Conservation (phyloP, 2,113 vertebrate genomes). For the Aegithalos caudatus region DNA sequence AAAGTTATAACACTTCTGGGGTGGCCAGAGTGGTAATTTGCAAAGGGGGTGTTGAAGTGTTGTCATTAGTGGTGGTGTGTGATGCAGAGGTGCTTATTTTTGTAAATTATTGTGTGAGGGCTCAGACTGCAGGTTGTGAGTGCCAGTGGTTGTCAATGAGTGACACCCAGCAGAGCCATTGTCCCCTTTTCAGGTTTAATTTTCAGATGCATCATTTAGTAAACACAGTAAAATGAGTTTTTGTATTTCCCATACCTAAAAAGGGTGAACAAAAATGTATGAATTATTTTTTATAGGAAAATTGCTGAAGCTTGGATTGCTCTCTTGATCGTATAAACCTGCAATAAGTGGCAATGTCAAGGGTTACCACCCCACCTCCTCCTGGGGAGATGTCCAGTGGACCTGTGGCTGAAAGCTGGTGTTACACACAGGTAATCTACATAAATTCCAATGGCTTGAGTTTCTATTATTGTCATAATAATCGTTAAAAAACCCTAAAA, state of each 20-base stretch:
- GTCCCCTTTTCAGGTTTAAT: not conserved
- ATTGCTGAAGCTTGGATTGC: constrained; percentile 64
- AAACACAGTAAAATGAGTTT: not conserved
- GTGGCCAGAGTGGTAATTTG: not conserved
- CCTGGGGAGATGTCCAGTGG: constrained; percentile 94
- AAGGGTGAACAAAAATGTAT: not conserved
- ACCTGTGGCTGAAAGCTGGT: constrained; percentile 98
- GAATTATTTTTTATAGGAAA: constrained; percentile 54
- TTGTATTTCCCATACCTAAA: not conserved
- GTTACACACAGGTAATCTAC: constrained; percentile 92
- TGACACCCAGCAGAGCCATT: not conserved
- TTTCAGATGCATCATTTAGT: not conserved
- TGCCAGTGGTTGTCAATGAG: not conserved
- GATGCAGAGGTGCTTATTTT: not conserved
- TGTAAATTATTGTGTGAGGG: not conserved
- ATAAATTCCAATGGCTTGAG: not conserved
- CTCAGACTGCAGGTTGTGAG: not conserved
- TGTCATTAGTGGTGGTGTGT: not conserved
- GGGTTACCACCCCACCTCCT: constrained; percentile 90
- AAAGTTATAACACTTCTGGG: not conserved
- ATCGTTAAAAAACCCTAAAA: not conserved
- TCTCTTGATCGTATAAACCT: constrained; percentile 61
- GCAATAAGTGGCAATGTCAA: constrained; percentile 85
- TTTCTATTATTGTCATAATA: not conserved
- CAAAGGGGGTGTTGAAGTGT: not conserved